A percentile compares a stretch with the other conserved stretches of the same genome.
Evolutionary conservation across 92 coral and sea anemone species (phyloP).

Genomic region (Zoanthus sansibaricus): DNA sequence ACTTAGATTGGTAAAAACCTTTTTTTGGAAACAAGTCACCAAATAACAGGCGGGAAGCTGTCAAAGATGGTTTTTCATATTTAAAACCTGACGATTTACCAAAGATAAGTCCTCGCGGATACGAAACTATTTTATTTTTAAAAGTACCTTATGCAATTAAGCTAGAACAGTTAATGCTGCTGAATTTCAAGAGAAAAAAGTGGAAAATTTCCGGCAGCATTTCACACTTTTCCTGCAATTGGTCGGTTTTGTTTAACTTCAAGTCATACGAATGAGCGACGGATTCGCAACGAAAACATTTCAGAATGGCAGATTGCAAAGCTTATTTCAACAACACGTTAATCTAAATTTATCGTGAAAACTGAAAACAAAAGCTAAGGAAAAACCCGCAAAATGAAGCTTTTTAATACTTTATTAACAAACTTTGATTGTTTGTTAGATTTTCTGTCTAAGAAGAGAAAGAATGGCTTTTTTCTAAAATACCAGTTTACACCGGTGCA

Average conservation of each 20-base stretch:
- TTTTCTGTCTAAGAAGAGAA: neutral
- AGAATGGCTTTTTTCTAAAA: neutral
- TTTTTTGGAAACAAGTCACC: neutral
- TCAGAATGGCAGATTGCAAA: neutral
- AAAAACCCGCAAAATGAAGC: constrained; percentile 31
- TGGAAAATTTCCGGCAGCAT: neutral
- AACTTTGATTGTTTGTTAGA: neutral
- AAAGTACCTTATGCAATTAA: constrained; percentile 39
- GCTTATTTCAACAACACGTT: neutral
- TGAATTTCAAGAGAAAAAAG: neutral
- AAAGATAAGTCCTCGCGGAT: constrained; percentile 13
- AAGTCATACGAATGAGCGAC: neutral
- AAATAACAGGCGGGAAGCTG: constrained; percentile 41
- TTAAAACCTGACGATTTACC: constrained; percentile 26
- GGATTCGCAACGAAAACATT: neutral
- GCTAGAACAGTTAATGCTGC: neutral
- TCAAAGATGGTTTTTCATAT: constrained; percentile 16
- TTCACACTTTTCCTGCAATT: neutral
- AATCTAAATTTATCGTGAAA: constrained; percentile 15
- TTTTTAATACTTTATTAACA: constrained; percentile 46
- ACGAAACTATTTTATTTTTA: neutral
- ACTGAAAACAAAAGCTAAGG: constrained; percentile 19
- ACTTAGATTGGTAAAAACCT: neutral
- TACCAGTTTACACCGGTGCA: neutral
- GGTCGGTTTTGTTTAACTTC: neutral